Conservation (phyloP, 2,888 invertebrate genomes). For the Eumerus sabulonum region DNA sequence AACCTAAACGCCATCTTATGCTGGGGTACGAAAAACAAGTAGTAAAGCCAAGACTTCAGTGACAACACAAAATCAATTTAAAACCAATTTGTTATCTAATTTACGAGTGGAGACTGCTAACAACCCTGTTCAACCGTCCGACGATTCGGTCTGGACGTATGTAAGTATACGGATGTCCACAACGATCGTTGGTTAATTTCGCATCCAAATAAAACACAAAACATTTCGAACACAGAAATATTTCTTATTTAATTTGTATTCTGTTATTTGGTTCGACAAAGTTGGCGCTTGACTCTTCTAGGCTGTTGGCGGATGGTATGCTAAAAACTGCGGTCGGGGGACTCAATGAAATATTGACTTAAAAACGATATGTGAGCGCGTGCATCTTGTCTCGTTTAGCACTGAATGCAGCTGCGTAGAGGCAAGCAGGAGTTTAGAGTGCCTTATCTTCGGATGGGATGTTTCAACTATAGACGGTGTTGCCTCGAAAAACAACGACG, state of each 20-base stretch:
- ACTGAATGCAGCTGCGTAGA: slow-evolving; percentile 6
- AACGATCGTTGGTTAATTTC: slow-evolving; percentile 47
- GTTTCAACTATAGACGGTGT: slow-evolving; percentile 10
- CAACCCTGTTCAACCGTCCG: neutral
- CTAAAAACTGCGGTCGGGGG: slow-evolving; percentile 21
- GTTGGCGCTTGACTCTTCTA: slow-evolving; percentile 3
- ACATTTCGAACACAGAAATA: slow-evolving; percentile 62
- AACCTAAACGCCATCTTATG: slow-evolving; percentile 37
- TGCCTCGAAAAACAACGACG: slow-evolving; percentile 17
- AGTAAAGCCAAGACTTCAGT: slow-evolving; percentile 61
- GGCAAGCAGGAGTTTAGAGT: neutral
- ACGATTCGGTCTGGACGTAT: slow-evolving; percentile 2
- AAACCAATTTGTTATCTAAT: slow-evolving; percentile 73
- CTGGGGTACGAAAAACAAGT: slow-evolving; percentile 40
- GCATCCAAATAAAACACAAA: slow-evolving; percentile 56
- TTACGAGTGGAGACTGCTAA: slow-evolving; percentile 65
- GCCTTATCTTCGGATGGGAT: slow-evolving; percentile 13
- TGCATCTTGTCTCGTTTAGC: slow-evolving; percentile 47
- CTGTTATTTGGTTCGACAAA: slow-evolving; percentile 33
- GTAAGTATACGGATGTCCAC: too few relatives aligned
- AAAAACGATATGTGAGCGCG: slow-evolving; percentile 65
- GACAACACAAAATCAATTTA: slow-evolving; percentile 71
- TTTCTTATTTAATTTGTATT: slow-evolving; percentile 67
- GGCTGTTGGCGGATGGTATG: neutral
- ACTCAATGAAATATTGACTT: slow-evolving; percentile 67